phyloP scores from a whole-genome alignment of 2,797 vertebrate species.

The Trematomus bernacchii region DNA sequence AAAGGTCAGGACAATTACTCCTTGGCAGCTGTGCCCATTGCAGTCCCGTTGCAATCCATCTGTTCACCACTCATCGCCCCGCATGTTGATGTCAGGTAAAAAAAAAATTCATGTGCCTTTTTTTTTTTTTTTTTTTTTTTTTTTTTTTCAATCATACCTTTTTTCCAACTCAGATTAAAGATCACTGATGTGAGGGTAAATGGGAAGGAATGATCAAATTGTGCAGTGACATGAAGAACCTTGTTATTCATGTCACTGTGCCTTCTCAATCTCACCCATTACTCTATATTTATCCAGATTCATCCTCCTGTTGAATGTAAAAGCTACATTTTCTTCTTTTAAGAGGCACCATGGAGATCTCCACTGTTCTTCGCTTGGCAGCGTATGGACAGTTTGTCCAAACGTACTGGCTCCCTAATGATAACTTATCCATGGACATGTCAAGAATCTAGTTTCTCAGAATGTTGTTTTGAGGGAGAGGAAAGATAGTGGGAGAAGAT shows the following conservation, averaged over 20 bases:
- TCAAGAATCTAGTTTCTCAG: slow-evolving; percentile 62
- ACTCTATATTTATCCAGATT: slow-evolving; percentile 5
- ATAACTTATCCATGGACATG: slow-evolving; percentile 67
- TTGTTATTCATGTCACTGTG: slow-evolving; percentile 17
- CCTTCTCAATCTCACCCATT: slow-evolving; percentile 14
- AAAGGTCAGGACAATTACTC: slow-evolving; percentile 68
- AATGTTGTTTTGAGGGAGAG: slow-evolving; percentile 60
- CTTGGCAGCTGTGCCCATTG: slow-evolving; percentile 56
- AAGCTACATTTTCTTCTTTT: slow-evolving; percentile 28
- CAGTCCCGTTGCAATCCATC: slow-evolving; percentile 52
- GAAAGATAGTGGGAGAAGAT: slow-evolving; percentile 54
- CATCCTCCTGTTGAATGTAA: slow-evolving; percentile 21
- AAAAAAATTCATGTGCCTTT: not conserved
- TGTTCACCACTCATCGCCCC: slow-evolving; percentile 28
- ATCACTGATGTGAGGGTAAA: not conserved
- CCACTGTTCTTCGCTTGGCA: slow-evolving; percentile 47
- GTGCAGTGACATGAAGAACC: not conserved
- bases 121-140: not conserved
- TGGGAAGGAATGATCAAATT: not conserved
- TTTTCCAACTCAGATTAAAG: not conserved
- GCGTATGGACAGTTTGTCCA: slow-evolving; percentile 52
- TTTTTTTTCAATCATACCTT: not conserved
- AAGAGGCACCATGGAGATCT: slow-evolving; percentile 3
- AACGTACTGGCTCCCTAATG: slow-evolving; percentile 64
- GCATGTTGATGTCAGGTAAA: slow-evolving; percentile 19